Evolutionary conservation across 2,888 invertebrate genomes (phyloP).

Genomic region (Pollenia labialis): DNA sequence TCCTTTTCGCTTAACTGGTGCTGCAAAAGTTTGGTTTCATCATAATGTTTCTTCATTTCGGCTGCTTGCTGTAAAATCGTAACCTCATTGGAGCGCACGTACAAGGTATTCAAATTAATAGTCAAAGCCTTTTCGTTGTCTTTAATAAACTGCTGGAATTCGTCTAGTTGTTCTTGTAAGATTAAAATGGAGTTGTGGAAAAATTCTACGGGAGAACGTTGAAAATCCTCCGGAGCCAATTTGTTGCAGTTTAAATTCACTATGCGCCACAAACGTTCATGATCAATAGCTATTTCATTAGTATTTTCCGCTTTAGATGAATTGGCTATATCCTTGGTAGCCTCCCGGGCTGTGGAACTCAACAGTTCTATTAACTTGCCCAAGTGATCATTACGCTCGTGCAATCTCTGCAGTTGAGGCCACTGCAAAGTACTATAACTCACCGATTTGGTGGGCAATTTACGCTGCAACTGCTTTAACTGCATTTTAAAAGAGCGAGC

Average conservation of each 20-base stretch:
- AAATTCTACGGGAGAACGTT: constrained; percentile 86
- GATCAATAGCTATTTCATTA: constrained; percentile 86
- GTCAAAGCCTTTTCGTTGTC: constrained; percentile 92
- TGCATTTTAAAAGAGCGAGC: constrained; percentile 91
- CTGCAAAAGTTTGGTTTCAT: constrained; percentile 94
- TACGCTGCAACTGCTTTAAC: constrained; percentile 90
- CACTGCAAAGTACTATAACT: constrained; percentile 81
- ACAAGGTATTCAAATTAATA: constrained; percentile 82
- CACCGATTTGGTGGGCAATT: constrained; percentile 86
- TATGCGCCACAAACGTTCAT: constrained; percentile 89
- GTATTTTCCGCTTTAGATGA: constrained; percentile 83
- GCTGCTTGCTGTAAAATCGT: constrained; percentile 93
- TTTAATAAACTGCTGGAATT: constrained; percentile 89
- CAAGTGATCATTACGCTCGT: constrained; percentile 86
- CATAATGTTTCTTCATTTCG: constrained; percentile 94
- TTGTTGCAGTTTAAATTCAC: constrained; percentile 84
- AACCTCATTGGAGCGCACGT: constrained; percentile 86
- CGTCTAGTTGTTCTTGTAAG: constrained; percentile 86
- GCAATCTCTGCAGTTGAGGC: constrained; percentile 85
- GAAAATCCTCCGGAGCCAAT: constrained; percentile 85
- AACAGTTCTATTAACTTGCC: constrained; percentile 86
- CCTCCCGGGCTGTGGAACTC: constrained; percentile 86
- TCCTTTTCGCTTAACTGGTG: constrained; percentile 95
- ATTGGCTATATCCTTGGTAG: constrained; percentile 85
- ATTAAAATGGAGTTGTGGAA: constrained; percentile 78